A percentile compares a stretch with the other conserved stretches of the same genome.
Evolutionary conservation across 1,140 invertebrate species (phyloP).

Genomic region (Nasonia longicornis): DNA sequence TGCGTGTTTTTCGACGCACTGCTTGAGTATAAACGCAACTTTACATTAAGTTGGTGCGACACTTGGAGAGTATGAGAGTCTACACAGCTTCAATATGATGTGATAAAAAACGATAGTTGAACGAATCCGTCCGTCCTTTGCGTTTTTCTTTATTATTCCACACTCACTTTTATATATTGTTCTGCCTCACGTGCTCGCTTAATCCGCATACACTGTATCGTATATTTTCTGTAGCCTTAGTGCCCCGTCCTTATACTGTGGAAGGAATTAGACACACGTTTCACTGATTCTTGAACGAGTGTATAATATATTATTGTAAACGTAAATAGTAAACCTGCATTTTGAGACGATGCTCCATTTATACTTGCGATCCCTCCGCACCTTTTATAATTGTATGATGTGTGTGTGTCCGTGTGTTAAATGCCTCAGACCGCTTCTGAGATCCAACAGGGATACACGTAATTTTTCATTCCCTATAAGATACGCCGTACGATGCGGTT

Average conservation of each 20-base stretch:
- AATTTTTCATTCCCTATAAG: background rate
- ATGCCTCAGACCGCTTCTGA: background rate
- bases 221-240: background rate
- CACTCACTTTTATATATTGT: background rate
- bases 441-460: background rate
- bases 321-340: background rate
- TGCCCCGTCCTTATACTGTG: background rate
- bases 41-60: too few relatives aligned
- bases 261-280: background rate
- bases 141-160: background rate
- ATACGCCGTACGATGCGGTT: too few relatives aligned
- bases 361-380: background rate
- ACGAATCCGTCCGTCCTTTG: background rate
- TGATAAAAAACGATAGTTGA: background rate
- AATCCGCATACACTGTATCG: background rate
- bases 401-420: background rate
- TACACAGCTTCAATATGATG: background rate
- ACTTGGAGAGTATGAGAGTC: background rate
- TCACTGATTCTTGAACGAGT: background rate
- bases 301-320: background rate
- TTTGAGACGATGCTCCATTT: constrained; percentile 1
- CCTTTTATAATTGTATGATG: background rate
- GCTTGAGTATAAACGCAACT: too few relatives aligned
- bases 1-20: too few relatives aligned
- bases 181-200: background rate